Evolutionary conservation across 2,797 vertebrate genomes (phyloP).

Genomic region (Parotocinclus haroldoi): DNA sequence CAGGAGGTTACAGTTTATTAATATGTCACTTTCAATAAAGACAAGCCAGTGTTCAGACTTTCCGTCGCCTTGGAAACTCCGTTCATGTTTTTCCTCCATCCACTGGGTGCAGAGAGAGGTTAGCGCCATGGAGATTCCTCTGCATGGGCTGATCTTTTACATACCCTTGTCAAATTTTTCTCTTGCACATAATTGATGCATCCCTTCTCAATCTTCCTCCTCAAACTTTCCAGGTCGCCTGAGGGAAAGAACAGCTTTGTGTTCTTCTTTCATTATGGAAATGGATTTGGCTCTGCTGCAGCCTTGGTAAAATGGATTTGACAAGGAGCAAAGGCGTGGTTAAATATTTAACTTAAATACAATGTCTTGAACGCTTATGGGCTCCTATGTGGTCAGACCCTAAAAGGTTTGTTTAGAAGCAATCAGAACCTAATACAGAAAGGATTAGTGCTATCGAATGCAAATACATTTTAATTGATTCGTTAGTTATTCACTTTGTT

Average conservation of each 20-base stretch:
- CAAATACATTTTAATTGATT: too few species aligned
- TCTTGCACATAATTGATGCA: conserved; percentile 34
- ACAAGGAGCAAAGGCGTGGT: conserved; percentile 22
- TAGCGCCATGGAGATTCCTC: conserved; percentile 46
- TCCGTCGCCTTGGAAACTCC: conserved; percentile 67
- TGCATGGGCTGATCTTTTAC: conserved; percentile 39
- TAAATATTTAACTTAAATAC: conserved; percentile 24
- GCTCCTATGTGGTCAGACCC: conserved; percentile 13
- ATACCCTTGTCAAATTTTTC: conserved; percentile 18
- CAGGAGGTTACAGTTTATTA: conserved; percentile 71
- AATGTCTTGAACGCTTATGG: conserved; percentile 8
- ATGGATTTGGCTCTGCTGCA: conserved; percentile 17
- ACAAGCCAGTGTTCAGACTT: conserved; percentile 59
- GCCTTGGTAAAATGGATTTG: conserved; percentile 30
- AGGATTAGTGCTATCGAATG: too few species aligned
- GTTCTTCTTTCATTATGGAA: conserved; percentile 30
- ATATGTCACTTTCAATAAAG: conserved; percentile 75
- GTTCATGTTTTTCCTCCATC: conserved; percentile 48
- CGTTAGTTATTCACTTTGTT: too few species aligned
- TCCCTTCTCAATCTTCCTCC: conserved; percentile 17
- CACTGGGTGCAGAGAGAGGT: conserved; percentile 63
- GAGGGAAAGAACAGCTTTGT: conserved; percentile 22
- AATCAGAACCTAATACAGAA: not conserved
- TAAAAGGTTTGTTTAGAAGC: not conserved
- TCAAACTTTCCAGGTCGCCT: conserved; percentile 9